A percentile compares a stretch with the other conserved stretches of the same genome.
Conservation (phyloP, 1,140 invertebrate genomes). For the Bombyx mandarina region DNA sequence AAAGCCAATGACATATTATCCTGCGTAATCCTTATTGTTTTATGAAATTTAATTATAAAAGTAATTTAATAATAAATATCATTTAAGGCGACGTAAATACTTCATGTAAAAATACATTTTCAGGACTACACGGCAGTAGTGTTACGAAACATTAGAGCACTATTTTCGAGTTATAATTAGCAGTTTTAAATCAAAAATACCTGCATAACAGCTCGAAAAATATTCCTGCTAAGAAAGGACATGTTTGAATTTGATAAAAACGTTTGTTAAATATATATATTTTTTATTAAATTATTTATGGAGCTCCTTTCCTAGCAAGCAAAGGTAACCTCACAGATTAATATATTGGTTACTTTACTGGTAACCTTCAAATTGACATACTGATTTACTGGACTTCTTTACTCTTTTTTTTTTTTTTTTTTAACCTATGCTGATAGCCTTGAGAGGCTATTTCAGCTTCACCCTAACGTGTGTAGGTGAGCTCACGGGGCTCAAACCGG, state of each 20-base stretch:
- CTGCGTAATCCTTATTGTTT: neutral
- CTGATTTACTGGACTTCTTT: too few relatives aligned
- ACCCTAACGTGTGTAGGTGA: too few relatives aligned
- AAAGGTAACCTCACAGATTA: slow-evolving; percentile 20
- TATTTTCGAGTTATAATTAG: neutral
- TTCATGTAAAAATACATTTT: slow-evolving; percentile 1
- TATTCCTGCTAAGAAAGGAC: slow-evolving; percentile 52
- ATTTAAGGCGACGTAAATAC: neutral
- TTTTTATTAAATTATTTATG: slow-evolving; percentile 41
- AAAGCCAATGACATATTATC: neutral
- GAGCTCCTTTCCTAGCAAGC: slow-evolving; percentile 22
- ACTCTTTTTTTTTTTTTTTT: too few relatives aligned
- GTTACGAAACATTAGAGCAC: slow-evolving; percentile 50
- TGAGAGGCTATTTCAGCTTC: too few relatives aligned
- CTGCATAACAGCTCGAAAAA: slow-evolving; percentile 50
- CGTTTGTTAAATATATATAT: slow-evolving; percentile 33
- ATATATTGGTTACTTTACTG: too few relatives aligned
- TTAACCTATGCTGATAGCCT: too few relatives aligned
- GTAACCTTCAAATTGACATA: slow-evolving; percentile 9
- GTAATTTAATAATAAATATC: neutral
- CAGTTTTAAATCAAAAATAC: slow-evolving; percentile 18
- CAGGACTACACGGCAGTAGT: slow-evolving; percentile 8
- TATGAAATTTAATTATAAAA: neutral
- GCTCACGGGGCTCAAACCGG: too few relatives aligned
- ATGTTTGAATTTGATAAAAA: slow-evolving; percentile 26